Conservation (phyloP, 2,888 invertebrate species). For the Drosophila birchii region DNA sequence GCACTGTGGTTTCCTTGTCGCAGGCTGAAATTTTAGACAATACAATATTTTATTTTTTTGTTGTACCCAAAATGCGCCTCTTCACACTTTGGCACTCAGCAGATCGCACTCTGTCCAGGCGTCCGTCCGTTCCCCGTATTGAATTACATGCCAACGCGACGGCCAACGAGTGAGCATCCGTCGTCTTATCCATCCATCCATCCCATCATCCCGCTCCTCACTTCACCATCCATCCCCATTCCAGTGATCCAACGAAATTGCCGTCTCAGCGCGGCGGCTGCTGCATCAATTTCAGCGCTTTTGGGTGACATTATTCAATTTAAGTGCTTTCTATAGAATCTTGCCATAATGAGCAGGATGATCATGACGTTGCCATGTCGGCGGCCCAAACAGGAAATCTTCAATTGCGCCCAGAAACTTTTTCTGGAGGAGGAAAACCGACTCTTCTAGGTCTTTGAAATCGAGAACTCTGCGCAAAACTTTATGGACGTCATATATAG, state of each 20-base stretch:
- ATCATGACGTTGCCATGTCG: slow-evolving; percentile 33
- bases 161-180: slow-evolving; percentile 33
- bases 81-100: slow-evolving; percentile 61
- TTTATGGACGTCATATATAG: slow-evolving; percentile 15
- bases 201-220: slow-evolving; percentile 10
- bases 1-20: slow-evolving; percentile 14
- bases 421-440: slow-evolving; percentile 20
- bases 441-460: slow-evolving; percentile 56
- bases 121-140: slow-evolving; percentile 45
- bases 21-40: slow-evolving; percentile 51
- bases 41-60: slow-evolving; percentile 24
- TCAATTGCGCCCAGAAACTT: slow-evolving; percentile 58
- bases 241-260: slow-evolving; percentile 52
- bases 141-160: slow-evolving; percentile 58
- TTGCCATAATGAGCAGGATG: slow-evolving; percentile 46
- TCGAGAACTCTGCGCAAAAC: slow-evolving; percentile 51
- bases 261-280: slow-evolving; percentile 41
- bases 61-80: slow-evolving; percentile 51
- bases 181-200: slow-evolving; percentile 21
- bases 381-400: slow-evolving; percentile 67
- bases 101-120: slow-evolving; percentile 16
- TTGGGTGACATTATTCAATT: slow-evolving; percentile 76
- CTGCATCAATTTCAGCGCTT: slow-evolving; percentile 58
- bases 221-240: not conserved
- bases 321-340: slow-evolving; percentile 60